These are phyloP conservation scores for Chromobotia macracanthus DNA, from an alignment of 2,797 vertebrate species.

Conservation along the genomic window DNA sequence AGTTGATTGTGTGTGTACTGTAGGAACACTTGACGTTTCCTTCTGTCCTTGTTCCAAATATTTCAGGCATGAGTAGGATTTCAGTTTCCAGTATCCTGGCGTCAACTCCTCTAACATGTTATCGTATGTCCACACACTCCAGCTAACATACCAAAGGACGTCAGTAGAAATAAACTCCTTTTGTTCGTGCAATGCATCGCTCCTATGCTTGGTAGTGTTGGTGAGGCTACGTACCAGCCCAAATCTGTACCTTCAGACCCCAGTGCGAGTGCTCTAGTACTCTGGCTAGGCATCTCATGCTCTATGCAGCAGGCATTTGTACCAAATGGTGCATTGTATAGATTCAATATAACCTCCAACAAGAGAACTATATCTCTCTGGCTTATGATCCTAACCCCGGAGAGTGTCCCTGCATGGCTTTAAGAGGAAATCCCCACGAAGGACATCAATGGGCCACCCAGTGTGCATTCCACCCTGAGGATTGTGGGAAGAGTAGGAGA, in stretches of 20 bases:
- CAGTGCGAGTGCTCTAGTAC: conserved; percentile 47
- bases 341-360: conserved; percentile 73
- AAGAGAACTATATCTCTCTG: conserved; percentile 35
- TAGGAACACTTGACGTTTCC: conserved; percentile 79
- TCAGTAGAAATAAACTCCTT: conserved; percentile 45
- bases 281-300: conserved; percentile 52
- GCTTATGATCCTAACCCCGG: conserved; percentile 38
- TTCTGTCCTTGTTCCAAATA: conserved; percentile 79
- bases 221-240: conserved; percentile 74
- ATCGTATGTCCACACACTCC: conserved; percentile 59
- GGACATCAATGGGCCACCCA: conserved; percentile 85
- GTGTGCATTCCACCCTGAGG: conserved; percentile 92
- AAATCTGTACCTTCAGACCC: conserved; percentile 74
- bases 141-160: conserved; percentile 46
- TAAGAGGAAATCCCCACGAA: conserved; percentile 81
- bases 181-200: conserved; percentile 55
- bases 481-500: conserved; percentile 92
- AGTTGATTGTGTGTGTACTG: conserved; percentile 68
- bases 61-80: conserved; percentile 76
- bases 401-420: conserved; percentile 76
- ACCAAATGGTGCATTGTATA: conserved; percentile 83
- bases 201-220: conserved; percentile 61
- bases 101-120: conserved; percentile 68
- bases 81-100: conserved; percentile 77
- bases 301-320: conserved; percentile 27